A percentile compares a stretch with the other conserved stretches of the same genome.
These are phyloP conservation scores for Otocyon megalotis DNA, from an alignment of 2,113 vertebrate species.

Conservation along the genomic window DNA sequence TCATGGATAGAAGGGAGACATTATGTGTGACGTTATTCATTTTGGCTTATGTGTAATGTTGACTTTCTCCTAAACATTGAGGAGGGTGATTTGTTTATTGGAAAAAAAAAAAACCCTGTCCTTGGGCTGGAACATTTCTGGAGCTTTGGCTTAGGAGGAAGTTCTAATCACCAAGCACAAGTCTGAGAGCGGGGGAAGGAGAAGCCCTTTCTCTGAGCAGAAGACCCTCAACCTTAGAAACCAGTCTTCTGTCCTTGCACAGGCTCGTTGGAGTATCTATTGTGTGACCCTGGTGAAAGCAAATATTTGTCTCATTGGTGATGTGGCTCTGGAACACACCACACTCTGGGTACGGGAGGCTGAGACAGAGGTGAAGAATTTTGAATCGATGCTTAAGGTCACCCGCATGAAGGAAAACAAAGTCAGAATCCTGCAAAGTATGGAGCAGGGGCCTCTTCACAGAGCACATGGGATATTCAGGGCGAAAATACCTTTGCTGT, in stretches of 20 bases:
- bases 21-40: not conserved
- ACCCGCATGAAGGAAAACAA: constrained; percentile 9
- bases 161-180: not conserved
- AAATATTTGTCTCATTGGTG: constrained; percentile 31
- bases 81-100: not conserved
- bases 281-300: not conserved
- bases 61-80: constrained; percentile 9
- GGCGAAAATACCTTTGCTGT: not conserved
- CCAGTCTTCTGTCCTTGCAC: not conserved
- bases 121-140: not conserved
- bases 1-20: not conserved
- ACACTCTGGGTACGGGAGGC: not conserved
- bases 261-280: not conserved
- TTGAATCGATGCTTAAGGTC: constrained; percentile 6
- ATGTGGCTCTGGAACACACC: not conserved
- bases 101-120: not conserved
- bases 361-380: not conserved
- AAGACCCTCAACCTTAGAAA: not conserved
- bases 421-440: not conserved
- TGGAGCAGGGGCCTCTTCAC: not conserved
- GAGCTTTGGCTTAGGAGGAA: not conserved
- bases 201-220: constrained; percentile 5
- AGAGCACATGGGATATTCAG: not conserved
- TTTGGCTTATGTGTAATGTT: not conserved
- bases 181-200: not conserved